Conservation (phyloP, 2,888 invertebrate genomes). For the Ectemnius cavifrons region DNA sequence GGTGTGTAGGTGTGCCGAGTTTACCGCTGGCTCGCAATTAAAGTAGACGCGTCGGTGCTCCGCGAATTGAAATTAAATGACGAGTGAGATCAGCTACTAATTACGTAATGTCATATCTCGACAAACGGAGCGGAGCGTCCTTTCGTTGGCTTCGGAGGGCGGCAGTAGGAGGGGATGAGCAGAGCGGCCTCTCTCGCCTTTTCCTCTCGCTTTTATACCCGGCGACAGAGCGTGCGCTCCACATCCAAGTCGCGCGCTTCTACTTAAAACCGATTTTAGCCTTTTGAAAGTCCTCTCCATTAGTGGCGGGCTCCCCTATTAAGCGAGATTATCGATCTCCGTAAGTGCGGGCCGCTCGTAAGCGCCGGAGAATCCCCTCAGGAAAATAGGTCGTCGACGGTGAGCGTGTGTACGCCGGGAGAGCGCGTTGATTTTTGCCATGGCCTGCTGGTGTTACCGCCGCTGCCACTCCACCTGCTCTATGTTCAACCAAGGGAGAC, state of each 20-base stretch:
- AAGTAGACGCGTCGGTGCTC: slow-evolving; percentile 61
- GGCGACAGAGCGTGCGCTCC: not conserved
- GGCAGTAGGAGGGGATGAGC: too few species aligned
- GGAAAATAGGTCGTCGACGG: too few species aligned
- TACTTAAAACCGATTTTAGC: slow-evolving; percentile 4
- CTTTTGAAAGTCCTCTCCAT: slow-evolving; percentile 1
- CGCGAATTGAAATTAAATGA: slow-evolving; percentile 60
- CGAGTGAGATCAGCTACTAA: slow-evolving; percentile 47
- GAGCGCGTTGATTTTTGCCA: too few species aligned
- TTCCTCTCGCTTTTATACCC: too few species aligned
- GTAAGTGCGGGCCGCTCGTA: slow-evolving; percentile 2
- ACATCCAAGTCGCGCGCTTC: slow-evolving; percentile 3
- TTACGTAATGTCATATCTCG: slow-evolving; percentile 46
- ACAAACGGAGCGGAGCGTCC: slow-evolving; percentile 32
- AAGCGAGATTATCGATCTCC: slow-evolving; percentile 10
- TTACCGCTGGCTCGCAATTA: slow-evolving; percentile 52
- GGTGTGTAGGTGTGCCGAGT: slow-evolving; percentile 37
- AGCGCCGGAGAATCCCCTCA: too few species aligned
- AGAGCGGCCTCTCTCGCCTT: too few species aligned
- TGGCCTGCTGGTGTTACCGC: too few species aligned
- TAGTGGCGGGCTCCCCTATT: slow-evolving; percentile 1
- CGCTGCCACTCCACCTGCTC: too few species aligned
- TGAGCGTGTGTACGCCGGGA: too few species aligned
- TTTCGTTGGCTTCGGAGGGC: not conserved
- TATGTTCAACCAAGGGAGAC: too few species aligned